Evolutionary conservation across 2,888 invertebrate species (phyloP).

Genomic region (Xylota sylvarum): DNA sequence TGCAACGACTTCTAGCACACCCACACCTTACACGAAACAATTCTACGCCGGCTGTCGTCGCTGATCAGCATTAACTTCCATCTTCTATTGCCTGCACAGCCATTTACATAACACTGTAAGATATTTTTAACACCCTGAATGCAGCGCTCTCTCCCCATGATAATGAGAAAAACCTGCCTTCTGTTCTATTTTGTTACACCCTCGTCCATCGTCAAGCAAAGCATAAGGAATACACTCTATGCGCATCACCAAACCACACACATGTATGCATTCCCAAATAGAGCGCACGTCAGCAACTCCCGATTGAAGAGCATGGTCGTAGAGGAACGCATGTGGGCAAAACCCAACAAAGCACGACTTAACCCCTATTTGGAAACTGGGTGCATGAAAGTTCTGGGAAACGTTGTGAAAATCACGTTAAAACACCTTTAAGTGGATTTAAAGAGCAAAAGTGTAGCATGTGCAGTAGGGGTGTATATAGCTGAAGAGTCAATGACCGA

Average conservation of each 20-base stretch:
- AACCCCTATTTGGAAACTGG: slow-evolving; percentile 43
- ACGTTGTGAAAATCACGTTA: slow-evolving; percentile 30
- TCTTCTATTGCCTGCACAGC: slow-evolving; percentile 23
- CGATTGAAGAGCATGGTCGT: not conserved
- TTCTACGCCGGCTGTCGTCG: slow-evolving; percentile 28
- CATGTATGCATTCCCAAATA: not conserved
- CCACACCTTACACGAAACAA: not conserved
- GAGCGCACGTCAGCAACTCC: slow-evolving; percentile 20
- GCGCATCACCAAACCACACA: slow-evolving; percentile 6
- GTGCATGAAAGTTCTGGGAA: slow-evolving; percentile 30
- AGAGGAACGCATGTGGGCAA: slow-evolving; percentile 19
- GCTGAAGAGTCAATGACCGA: slow-evolving; percentile 47
- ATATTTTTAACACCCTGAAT: slow-evolving; percentile 47
- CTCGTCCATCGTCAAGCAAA: slow-evolving; percentile 18
- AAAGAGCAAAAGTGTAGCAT: slow-evolving; percentile 19
- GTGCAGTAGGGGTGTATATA: slow-evolving; percentile 13
- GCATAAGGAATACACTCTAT: slow-evolving; percentile 10
- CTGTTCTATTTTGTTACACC: slow-evolving; percentile 38
- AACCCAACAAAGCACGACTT: slow-evolving; percentile 23
- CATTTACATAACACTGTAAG: slow-evolving; percentile 29
- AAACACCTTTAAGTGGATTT: slow-evolving; percentile 48
- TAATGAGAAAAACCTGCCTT: slow-evolving; percentile 19
- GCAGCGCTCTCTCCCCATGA: slow-evolving; percentile 5
- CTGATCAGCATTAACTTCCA: slow-evolving; percentile 41
- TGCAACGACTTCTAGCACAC: not conserved